Base-by-base conservation (phyloP, 2,113 vertebrate genomes). In the Shinisaurus crocodilurus region DNA sequence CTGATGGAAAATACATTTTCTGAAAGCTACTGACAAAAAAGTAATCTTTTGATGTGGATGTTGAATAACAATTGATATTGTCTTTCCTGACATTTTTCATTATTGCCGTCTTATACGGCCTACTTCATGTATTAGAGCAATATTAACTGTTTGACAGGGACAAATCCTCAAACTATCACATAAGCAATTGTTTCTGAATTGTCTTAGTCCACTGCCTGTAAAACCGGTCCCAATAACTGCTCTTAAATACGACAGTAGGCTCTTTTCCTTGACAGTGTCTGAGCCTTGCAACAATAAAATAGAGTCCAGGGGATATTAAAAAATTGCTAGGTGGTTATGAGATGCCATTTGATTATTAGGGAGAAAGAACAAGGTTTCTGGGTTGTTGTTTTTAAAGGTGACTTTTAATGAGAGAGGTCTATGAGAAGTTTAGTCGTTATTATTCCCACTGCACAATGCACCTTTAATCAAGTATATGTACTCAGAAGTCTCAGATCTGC, bases 41-140 rank as follows among this genome's bases (percentile, higher is more conserved):
- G 97, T 98, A 98, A 98, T 98, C 98, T 98, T 90, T 98, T 98
- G 98, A 98, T 98, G 98, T 98, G 98, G 98, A 99, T 98, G 98
- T 99, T 98, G 98, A 99, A 98, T 98, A 99, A 98, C 98, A 98
- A 98, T 99, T 99, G 98, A 99, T 99, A 99, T 98, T 98, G 98
- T 99, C 98, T 99, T 98, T 98, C 98, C 98, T 98, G 98, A 98
- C 98, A 98, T 99, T 99, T 99, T 99, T 99, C 98, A 99, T 99
- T 99, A 99, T 98, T 98, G 97, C 97, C 95, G 98, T 98, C 98
- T 99, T 99, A 99, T 97, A 97, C 95, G 97, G 98, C 97, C 98
- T 98, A 98, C 97, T 98, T 97, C 97, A 97, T 97, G 98, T 98
- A 99, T 99, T 98, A 98, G 98, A 98, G 97, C 97, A 98, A 98